A percentile compares a stretch with the other conserved stretches of the same genome.
These are phyloP conservation scores for Sebastes goodei DNA, from an alignment of 2,797 vertebrate species.

Conservation along the genomic window DNA sequence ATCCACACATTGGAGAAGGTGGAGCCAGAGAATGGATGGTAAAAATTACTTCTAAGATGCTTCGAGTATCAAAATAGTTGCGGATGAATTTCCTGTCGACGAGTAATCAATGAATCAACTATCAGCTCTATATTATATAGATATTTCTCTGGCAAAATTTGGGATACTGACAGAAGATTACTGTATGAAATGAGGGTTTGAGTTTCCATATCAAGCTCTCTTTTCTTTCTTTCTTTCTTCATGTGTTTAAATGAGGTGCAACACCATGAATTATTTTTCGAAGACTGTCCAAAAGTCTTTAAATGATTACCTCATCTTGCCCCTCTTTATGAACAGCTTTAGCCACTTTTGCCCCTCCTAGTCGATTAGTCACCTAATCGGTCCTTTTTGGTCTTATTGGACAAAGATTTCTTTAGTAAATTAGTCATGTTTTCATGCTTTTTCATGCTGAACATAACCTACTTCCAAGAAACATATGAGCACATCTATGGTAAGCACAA, in stretches of 20 bases:
- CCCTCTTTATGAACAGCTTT: not conserved
- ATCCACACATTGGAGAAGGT: not conserved
- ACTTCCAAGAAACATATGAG: too few species aligned
- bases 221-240: not conserved
- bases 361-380: too few species aligned
- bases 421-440: too few species aligned
- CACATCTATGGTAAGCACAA: fast-evolving
- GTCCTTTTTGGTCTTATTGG: too few species aligned
- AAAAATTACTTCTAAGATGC: not conserved
- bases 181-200: too few species aligned
- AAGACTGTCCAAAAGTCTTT: not conserved
- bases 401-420: too few species aligned
- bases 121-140: not conserved
- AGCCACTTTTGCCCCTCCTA: not conserved
- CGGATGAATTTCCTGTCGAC: not conserved
- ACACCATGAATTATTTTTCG: not conserved
- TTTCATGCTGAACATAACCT: too few species aligned
- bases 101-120: not conserved
- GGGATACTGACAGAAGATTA: not conserved
- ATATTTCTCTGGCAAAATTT: not conserved
- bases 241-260: not conserved
- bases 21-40: not conserved
- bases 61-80: not conserved
- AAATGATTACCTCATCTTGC: not conserved
- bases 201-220: too few species aligned